These are phyloP conservation scores for Cyclura pinguis DNA, from an alignment of 2,797 vertebrate genomes.

Conservation along the genomic window DNA sequence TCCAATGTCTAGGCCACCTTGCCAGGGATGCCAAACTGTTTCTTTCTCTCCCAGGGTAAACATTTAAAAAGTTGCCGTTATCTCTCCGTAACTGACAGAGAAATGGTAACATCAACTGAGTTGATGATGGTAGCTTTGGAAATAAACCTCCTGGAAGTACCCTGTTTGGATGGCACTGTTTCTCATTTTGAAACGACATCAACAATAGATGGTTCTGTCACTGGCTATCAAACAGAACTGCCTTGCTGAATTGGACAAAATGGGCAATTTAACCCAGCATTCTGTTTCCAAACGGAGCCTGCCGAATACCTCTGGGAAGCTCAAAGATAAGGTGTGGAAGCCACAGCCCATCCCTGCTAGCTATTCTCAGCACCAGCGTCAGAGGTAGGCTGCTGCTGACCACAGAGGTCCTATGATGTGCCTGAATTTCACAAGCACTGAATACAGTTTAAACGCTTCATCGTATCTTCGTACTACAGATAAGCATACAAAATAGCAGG, in stretches of 20 bases:
- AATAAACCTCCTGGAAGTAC: not conserved
- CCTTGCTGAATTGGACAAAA: not conserved
- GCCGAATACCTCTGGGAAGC: not conserved
- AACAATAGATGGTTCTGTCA: not conserved
- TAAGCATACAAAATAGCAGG: too few species aligned
- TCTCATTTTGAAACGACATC: not conserved
- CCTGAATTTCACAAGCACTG: not conserved
- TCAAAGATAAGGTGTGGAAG: not conserved
- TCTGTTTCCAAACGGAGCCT: not conserved
- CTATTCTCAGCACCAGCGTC: not conserved
- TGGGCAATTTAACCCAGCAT: not conserved
- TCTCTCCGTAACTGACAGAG: not conserved
- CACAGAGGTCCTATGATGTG: not conserved
- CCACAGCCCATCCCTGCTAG: not conserved
- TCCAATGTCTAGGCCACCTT: not conserved
- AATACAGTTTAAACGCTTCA: not conserved
- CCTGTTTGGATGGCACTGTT: not conserved
- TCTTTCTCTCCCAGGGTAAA: not conserved
- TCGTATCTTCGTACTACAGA: too few species aligned
- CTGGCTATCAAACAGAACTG: not conserved
- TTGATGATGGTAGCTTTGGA: not conserved
- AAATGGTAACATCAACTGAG: not conserved
- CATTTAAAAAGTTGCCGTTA: not conserved
- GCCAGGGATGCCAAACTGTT: not conserved
- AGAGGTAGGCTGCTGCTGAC: not conserved